Evolutionary conservation across 2,888 invertebrate genomes (phyloP), one percentile per base, ranked within the genome.

Genomic region (Glaucopsyche alexis): DNA sequence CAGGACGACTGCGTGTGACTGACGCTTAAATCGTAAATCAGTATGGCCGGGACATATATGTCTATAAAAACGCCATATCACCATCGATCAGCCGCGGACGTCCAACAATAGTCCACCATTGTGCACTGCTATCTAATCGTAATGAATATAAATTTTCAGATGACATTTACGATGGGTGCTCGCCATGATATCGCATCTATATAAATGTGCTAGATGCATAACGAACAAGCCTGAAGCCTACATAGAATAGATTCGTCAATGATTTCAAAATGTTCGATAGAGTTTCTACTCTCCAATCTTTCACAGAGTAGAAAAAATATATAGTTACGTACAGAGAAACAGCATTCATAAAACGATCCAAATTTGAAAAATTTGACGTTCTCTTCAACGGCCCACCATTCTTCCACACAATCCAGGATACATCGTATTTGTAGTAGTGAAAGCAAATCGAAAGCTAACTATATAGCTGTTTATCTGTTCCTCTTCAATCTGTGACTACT

Each of bases 71-170:
- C 81, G 85, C 84, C 85, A 88, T 89, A 91, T 89, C 88, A 86
- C 85, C 89, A 86, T 91, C 91, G 90, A 91, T 92, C 91, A 90
- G 87, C 84, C 83, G 85, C 82, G 82, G 80, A 82, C 83, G 83
- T 80, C 82, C 85, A 90, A 91, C 91, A 92, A 91, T 90, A 82
- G 88, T 77, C 83, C 80, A 84, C 86, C 82, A 88, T 91, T 90
- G 90, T 90, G 86, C 83, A 82, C 85, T 85, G 86, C 87, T 91
- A 91, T 92, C 92, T 91, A 91, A 91, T 91, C 91, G 92, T 91
- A 89, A 90, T 92, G 90, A 91, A 92, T 91, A 93, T 93, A 93
- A 92, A 93, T 93, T 91, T 91, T 90, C 88, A 87, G 89, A 91
- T 91, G 92, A 92, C 92, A 90, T 93, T 92, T 91, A 93, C 90